Evolutionary conservation across 2,888 invertebrate species (phyloP).

Genomic region (Neria commutata): DNA sequence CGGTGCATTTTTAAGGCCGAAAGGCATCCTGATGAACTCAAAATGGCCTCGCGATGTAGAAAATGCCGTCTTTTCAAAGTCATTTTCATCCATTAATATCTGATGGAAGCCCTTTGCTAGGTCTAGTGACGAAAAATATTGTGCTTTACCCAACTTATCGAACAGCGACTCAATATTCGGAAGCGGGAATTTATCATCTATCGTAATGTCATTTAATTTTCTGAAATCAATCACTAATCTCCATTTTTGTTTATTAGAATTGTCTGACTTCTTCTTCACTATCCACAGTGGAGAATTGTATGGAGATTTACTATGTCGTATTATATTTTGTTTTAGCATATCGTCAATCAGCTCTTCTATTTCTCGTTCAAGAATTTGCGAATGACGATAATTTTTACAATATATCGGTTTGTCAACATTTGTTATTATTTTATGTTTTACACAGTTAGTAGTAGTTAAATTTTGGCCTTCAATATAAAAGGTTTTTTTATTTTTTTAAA

Average conservation of each 20-base stretch:
- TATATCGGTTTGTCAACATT: not conserved
- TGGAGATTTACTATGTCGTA: slow-evolving; percentile 8
- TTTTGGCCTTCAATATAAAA: not conserved
- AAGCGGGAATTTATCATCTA: not conserved
- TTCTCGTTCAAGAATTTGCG: not conserved
- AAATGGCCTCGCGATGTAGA: not conserved
- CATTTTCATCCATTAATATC: not conserved
- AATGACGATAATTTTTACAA: not conserved
- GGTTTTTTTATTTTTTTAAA: not conserved
- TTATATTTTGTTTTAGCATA: not conserved
- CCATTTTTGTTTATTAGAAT: slow-evolving; percentile 3
- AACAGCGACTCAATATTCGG: not conserved
- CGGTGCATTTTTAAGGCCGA: not conserved
- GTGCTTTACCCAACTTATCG: not conserved
- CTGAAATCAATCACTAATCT: not conserved
- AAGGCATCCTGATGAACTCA: not conserved
- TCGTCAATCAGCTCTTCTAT: not conserved
- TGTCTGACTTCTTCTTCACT: not conserved
- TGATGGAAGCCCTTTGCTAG: not conserved
- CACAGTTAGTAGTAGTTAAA: not conserved
- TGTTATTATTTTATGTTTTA: not conserved
- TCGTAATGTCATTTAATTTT: not conserved
- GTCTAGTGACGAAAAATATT: not conserved
- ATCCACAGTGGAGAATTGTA: slow-evolving; percentile 3
- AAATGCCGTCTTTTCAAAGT: not conserved